Evolutionary conservation across 2,888 invertebrate genomes (phyloP), one percentile per base, ranked within the genome.

Genomic region (Platycheirus albimanus): DNA sequence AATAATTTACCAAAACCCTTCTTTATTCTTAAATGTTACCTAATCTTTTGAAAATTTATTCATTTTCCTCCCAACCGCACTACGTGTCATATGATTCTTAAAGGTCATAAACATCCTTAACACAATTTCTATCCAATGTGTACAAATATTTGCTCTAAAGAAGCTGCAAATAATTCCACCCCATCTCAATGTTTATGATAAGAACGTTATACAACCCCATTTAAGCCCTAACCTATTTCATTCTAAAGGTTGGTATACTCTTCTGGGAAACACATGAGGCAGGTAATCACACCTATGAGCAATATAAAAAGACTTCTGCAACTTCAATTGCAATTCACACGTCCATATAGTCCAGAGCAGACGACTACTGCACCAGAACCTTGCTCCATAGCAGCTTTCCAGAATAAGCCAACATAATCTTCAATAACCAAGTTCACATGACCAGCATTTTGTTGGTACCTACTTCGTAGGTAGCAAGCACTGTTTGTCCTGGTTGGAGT

Each of bases 351-450:
- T 56, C 56, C 63, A 58, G n/a, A n/a, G n/a, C n/a, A n/a, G 20
- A 49, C 64, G 54, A 38, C 19, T 33, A 30, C 43, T 20, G 15
- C 33, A 28, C 6, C 41, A 70, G 38, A 13, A 20, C n/a, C 47
- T 54, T 47, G 19, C 43, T 30, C 28, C 28, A n/a, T n/a, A n/a
- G n/a, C n/a, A 51, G 43, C 51, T 54, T 41, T 10, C 13, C 20
- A 47, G 7, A 45, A 67, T 77, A 64, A 71, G 63, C 64, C 56
- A 66, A 51, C 41, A 58, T 74, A 79, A 79, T 79, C 79, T 63
- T 20, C 61, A 79, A 79, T 67, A 74, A 69, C 72, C 74, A 74
- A 67, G 72, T 67, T 61, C 72, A 72, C 77, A 79, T 67, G 72
- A 54, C 61, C 79, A 51, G 24, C 24, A 30, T 17, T 49, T n/a